Evolutionary conservation across 2,888 invertebrate genomes (phyloP).

Genomic region (Brenthis hecate): DNA sequence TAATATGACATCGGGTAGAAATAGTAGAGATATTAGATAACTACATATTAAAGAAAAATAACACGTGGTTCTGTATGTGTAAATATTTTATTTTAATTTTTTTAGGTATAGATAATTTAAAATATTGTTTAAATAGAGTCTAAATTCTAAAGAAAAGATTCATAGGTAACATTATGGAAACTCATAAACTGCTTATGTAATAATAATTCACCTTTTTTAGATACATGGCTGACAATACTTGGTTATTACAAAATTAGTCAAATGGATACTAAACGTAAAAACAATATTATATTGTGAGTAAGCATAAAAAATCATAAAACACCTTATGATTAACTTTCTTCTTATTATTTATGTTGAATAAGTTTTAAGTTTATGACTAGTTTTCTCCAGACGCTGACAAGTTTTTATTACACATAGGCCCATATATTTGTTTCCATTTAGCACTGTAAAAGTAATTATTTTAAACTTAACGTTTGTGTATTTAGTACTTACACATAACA

Average conservation of each 20-base stretch:
- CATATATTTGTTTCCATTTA: too few species aligned
- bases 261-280: constrained; percentile 33
- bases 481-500: too few species aligned
- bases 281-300: constrained; percentile 44
- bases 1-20: neutral
- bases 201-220: constrained; percentile 47
- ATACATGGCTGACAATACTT: constrained; percentile 69
- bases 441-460: too few species aligned
- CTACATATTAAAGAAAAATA: neutral
- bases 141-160: too few species aligned
- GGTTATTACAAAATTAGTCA: constrained; percentile 53
- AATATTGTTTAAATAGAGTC: neutral
- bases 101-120: neutral
- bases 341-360: too few species aligned
- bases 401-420: too few species aligned
- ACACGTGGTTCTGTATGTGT: neutral
- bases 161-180: neutral
- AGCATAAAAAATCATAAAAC: too few species aligned
- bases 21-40: neutral
- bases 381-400: too few species aligned
- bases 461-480: too few species aligned
- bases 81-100: neutral
- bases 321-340: too few species aligned
- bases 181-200: neutral
- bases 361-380: too few species aligned